Evolutionary conservation across 2,797 vertebrate genomes (phyloP).

Genomic region (Tenualosa ilisha): DNA sequence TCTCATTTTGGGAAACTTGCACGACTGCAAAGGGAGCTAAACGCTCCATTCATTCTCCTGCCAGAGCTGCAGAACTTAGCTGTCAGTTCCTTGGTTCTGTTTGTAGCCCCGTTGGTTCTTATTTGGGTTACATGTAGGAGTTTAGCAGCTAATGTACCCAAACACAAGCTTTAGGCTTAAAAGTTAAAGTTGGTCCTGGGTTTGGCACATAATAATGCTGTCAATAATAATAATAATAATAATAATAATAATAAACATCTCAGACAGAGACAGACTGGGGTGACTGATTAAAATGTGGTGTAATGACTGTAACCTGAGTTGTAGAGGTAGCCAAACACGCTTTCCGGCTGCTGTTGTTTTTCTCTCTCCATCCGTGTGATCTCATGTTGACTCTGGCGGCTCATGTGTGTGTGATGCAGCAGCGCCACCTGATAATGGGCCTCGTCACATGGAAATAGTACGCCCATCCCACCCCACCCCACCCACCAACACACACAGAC

Average conservation of each 20-base stretch:
- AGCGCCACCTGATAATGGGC: neutral
- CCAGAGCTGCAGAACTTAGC: neutral
- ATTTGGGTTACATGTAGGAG: neutral
- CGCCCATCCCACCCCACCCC: neutral
- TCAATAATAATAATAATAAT: no score
- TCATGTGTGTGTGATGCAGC: neutral
- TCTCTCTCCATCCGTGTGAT: slow-evolving; percentile 16
- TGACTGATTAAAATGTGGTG: neutral
- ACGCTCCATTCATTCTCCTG: neutral
- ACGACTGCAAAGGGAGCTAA: neutral
- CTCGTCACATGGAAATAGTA: neutral
- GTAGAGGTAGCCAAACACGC: neutral
- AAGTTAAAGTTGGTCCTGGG: neutral
- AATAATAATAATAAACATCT: neutral
- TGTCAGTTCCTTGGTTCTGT: neutral
- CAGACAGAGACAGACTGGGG: neutral
- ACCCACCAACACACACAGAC: neutral
- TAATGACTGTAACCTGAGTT: slow-evolving; percentile 20
- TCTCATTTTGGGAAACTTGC: neutral
- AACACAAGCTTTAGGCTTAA: neutral
- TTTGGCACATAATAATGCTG: neutral
- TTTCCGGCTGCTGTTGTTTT: slow-evolving; percentile 3
- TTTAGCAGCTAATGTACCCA: neutral
- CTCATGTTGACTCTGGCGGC: slow-evolving; percentile 18
- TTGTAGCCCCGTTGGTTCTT: neutral